Evolutionary conservation across 2,888 invertebrate genomes (phyloP), one percentile per base, ranked within the genome.

Genomic region (Drosophila paranaensis): DNA sequence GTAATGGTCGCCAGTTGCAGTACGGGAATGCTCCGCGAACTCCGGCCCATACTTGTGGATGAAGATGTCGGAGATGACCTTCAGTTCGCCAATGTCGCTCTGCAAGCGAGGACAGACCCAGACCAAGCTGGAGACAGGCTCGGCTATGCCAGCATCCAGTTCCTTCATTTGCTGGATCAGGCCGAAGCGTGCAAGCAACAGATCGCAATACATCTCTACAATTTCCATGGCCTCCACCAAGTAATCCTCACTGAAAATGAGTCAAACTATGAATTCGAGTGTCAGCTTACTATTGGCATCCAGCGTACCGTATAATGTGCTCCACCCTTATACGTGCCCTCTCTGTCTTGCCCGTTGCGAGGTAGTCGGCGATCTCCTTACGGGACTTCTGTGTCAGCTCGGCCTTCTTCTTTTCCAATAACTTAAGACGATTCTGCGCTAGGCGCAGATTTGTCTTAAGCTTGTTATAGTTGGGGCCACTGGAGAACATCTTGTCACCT

Each of bases 191-290:
- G 99, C 99, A 60, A 99, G 93, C 50, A 99, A 93, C 58, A 99
- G 94, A 93, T 99, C 99, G 93, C 99, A 99, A 92, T 98, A 99
- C 98, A 99, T 99, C 94, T 99, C 99, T 0, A 99, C 95, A 68
- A 99, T 95, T 94, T 99, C 99, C 97, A 99, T 98, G 1, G 99
- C 99, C 93, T 99, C 99, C 4, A 99, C 99, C 93, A 99, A 95
- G 92, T 99, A 99, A 93, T 99, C 99, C 93, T 99, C 99, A 51
- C 99, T 95, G 63, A 30, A 16, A 39, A 13, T 11, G 0, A 33
- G n/a, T 42, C 8, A 16, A 11, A 54, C 6, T 55, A 13, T 55
- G 16, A 55, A 8, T 40, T 13, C 4, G 6, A 37, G 37, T 16
- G 13, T n/a, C 9, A 39, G 2, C 16, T 45, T 16, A 4, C 13